These are phyloP conservation scores for Diglossa cyanea DNA, from an alignment of 2,797 vertebrate species.

Conservation along the genomic window DNA sequence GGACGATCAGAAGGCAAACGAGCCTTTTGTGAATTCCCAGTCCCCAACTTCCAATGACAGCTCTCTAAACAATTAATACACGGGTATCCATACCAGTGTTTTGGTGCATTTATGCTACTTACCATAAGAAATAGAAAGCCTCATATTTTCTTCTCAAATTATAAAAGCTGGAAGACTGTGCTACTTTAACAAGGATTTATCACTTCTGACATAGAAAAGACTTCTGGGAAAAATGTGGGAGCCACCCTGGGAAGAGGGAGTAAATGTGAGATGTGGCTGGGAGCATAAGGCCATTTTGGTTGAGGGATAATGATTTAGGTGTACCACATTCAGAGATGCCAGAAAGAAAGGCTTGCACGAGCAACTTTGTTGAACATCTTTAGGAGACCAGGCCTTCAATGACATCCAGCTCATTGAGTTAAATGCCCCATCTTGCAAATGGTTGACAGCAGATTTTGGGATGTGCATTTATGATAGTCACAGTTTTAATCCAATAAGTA, in stretches of 20 bases:
- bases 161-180: constrained; percentile 50
- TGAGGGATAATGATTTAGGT: not conserved
- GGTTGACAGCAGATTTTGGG: not conserved
- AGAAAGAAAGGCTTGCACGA: not conserved
- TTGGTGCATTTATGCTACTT: constrained; percentile 29
- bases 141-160: constrained; percentile 17
- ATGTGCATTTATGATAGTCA: not conserved
- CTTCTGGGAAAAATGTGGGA: constrained; percentile 6
- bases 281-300: not conserved
- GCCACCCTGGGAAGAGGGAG: constrained; percentile 10
- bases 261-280: not conserved
- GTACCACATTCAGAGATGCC: not conserved
- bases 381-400: not conserved
- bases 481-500: not conserved
- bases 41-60: constrained; percentile 59
- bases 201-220: constrained; percentile 19
- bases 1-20: constrained; percentile 82
- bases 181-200: constrained; percentile 42
- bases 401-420: not conserved
- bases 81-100: not conserved
- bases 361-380: not conserved
- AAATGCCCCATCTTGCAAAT: accelerated
- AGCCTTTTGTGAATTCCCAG: constrained; percentile 77
- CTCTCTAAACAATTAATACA: constrained; percentile 61
- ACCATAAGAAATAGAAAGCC: constrained; percentile 13